phyloP scores from a whole-genome alignment of 2,888 invertebrate species.

The Lycocerus yunnanus region DNA sequence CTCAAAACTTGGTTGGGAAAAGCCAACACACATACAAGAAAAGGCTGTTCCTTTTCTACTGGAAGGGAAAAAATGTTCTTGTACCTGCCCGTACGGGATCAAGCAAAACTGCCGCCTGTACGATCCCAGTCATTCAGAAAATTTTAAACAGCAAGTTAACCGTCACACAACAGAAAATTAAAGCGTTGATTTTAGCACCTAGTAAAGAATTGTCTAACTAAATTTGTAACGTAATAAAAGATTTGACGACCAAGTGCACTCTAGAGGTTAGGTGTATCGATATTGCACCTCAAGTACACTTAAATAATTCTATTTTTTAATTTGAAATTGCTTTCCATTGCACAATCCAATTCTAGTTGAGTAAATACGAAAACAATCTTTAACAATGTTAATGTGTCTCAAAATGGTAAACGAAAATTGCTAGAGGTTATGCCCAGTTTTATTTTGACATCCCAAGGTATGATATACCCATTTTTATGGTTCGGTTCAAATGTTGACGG shows the following conservation, averaged over 20 bases:
- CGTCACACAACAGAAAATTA: conserved; percentile 70
- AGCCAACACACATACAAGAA: conserved; percentile 95
- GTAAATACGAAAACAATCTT: no score
- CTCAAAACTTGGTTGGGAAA: conserved; percentile 85
- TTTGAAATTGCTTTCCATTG: no score
- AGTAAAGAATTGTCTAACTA: conserved; percentile 90
- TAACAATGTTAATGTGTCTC: no score
- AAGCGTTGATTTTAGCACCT: conserved; percentile 85
- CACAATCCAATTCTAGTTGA: no score
- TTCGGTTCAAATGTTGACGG: conserved; percentile 79
- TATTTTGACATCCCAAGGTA: conserved; percentile 69
- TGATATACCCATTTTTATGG: conserved; percentile 69
- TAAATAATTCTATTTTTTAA: no score
- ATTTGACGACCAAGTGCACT: conserved; percentile 82
- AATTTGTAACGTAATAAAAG: conserved; percentile 71
- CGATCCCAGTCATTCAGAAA: conserved; percentile 92
- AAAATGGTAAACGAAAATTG: no score
- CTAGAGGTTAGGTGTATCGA: conserved; percentile 85
- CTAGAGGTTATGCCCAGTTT: conserved; percentile 74
- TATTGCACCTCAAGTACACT: conserved; percentile 74
- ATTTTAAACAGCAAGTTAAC: conserved; percentile 76
- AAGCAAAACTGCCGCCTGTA: conserved; percentile 97
- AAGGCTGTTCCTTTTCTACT: conserved; percentile 91
- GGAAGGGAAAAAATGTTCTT: conserved; percentile 95
- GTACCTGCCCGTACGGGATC: conserved; percentile 95